Evolutionary conservation across 2,113 vertebrate species (phyloP), one percentile per base, ranked within the genome.

Genomic region (Erpornis zantholeuca): DNA sequence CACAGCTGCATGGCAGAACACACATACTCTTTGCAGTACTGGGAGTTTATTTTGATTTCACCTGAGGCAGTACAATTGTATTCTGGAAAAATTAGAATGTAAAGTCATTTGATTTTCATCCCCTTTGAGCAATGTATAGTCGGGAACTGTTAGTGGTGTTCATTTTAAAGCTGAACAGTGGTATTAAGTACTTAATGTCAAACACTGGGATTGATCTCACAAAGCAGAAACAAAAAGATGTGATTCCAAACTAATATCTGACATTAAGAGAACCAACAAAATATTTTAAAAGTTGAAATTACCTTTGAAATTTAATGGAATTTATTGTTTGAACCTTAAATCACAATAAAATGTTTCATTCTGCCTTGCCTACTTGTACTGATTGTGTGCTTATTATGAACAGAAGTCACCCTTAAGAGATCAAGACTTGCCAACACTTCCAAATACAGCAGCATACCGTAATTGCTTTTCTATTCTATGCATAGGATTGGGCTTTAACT

Each of bases 1-100:
- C 47, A 56, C 12, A 44, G 63, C 50, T 77, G 21, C 68, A 28
- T 35, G 47, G 70, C 24, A 60, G 64, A 90, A 49, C 17, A 63
- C 68, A 66, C 27, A 36, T 44, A 57, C 27, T 92, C 45, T 73
- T 85, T 73, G 21, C 36, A 45, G 35, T 54, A 54, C 35, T 59
- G 63, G 53, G 42, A 82, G 69, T 73, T 78, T 70, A 54, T 92
- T 96, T 95, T 82, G 27, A 61, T 91, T 94, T 94, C 54, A 82
- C 54, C 68, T 66, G 42, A 59, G 78, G 71, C 82, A 87, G 45
- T 27, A 60, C 29, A 47, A 93, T 94, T 92, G 65, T 42, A 50
- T 85, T 92, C 66, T 63, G 42, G 71, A 38, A 90, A 94, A 91
- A 90, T 77, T 70, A 57, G 22, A 94, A 69, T 73, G 45, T 42